Conservation (phyloP, 2,888 invertebrate species). For the Augiades crinisus region DNA sequence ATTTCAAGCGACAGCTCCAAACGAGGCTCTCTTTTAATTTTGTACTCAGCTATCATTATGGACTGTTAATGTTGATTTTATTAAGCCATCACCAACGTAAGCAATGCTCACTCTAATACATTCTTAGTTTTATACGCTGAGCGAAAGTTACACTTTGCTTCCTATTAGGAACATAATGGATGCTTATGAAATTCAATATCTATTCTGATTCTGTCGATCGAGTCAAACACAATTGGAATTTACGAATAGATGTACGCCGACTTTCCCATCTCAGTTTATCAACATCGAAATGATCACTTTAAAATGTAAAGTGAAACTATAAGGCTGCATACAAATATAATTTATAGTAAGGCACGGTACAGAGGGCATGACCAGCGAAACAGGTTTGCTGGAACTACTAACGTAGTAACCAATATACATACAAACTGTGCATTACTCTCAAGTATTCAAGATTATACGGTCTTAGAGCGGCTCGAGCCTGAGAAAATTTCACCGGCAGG, state of each 20-base stretch:
- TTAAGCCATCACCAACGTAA: slow-evolving; percentile 54
- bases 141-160: neutral
- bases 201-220: slow-evolving; percentile 19
- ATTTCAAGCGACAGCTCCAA: slow-evolving; percentile 53
- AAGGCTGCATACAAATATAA: slow-evolving; percentile 54
- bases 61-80: slow-evolving; percentile 54
- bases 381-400: slow-evolving; percentile 73
- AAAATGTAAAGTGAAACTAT: slow-evolving; percentile 71
- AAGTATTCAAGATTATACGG: slow-evolving; percentile 64
- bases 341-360: slow-evolving; percentile 58
- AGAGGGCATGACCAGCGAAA: slow-evolving; percentile 69
- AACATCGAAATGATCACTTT: slow-evolving; percentile 48
- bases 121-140: slow-evolving; percentile 15
- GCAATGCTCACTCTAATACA: slow-evolving; percentile 48
- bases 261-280: slow-evolving; percentile 39
- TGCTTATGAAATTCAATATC: slow-evolving; percentile 14
- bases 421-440: slow-evolving; percentile 66
- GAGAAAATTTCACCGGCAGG: slow-evolving; percentile 74
- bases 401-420: slow-evolving; percentile 77
- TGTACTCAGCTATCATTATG: slow-evolving; percentile 43
- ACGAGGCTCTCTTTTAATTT: slow-evolving; percentile 40
- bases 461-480: slow-evolving; percentile 49
- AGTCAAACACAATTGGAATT: slow-evolving; percentile 25
- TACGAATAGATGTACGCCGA: slow-evolving; percentile 25
- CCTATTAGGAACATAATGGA: slow-evolving; percentile 2